phyloP scores from a whole-genome alignment of 2,888 invertebrate species.

The Clusia tigrina region DNA sequence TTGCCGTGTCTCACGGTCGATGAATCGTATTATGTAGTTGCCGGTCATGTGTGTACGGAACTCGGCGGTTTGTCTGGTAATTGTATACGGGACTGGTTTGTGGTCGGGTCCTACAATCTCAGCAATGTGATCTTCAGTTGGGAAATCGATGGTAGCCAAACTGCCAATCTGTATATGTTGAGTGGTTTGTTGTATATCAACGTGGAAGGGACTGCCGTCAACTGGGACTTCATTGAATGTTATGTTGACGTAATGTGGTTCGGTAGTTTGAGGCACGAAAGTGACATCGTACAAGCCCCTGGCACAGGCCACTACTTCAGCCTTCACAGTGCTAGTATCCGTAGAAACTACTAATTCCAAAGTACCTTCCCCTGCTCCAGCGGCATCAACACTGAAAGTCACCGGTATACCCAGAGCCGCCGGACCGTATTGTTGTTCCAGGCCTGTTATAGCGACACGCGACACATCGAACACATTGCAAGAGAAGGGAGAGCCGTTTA shows the following conservation, averaged over 20 bases:
- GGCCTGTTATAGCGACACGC: slow-evolving; percentile 76
- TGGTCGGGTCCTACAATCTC: slow-evolving; percentile 75
- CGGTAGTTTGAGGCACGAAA: slow-evolving; percentile 88
- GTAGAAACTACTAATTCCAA: slow-evolving; percentile 91
- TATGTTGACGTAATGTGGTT: slow-evolving; percentile 90
- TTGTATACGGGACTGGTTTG: slow-evolving; percentile 70
- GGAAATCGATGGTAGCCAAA: slow-evolving; percentile 71
- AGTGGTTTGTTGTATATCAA: slow-evolving; percentile 76
- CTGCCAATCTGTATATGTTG: slow-evolving; percentile 75
- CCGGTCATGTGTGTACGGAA: slow-evolving; percentile 82
- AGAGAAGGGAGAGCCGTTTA: slow-evolving; percentile 90
- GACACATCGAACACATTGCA: slow-evolving; percentile 95
- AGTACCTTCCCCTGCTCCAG: slow-evolving; percentile 93
- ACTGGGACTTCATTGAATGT: slow-evolving; percentile 94
- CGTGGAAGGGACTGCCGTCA: slow-evolving; percentile 89
- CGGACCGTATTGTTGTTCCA: slow-evolving; percentile 67
- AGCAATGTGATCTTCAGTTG: slow-evolving; percentile 70
- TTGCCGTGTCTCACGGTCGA: slow-evolving; percentile 70
- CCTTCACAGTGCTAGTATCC: slow-evolving; percentile 87
- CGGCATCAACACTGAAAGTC: slow-evolving; percentile 93
- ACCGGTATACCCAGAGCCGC: slow-evolving; percentile 79
- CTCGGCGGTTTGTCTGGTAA: slow-evolving; percentile 72
- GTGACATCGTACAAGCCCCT: slow-evolving; percentile 92
- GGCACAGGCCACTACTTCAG: slow-evolving; percentile 86
- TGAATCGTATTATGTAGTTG: slow-evolving; percentile 74